Conservation (phyloP, 2,888 invertebrate genomes). For the Agriotes lineatus region DNA sequence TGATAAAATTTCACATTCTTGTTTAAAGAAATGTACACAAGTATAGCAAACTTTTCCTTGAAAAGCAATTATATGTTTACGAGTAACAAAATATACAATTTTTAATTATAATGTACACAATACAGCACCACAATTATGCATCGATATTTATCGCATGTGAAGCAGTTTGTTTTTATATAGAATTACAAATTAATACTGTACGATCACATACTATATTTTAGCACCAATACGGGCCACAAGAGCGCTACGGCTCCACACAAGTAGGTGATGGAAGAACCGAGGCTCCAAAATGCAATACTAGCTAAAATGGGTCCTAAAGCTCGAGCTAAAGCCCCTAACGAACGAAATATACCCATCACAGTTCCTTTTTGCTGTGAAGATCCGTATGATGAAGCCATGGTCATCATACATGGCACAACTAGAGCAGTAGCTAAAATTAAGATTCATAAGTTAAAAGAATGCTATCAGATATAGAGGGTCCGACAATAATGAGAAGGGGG, state of each 20-base stretch:
- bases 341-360: constrained; percentile 93
- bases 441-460: constrained; percentile 5
- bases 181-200: neutral
- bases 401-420: constrained; percentile 95
- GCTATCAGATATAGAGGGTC: neutral
- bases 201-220: constrained; percentile 60
- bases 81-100: too few species aligned
- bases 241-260: constrained; percentile 82
- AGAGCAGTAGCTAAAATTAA: constrained; percentile 81
- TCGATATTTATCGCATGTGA: too few species aligned
- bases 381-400: constrained; percentile 88
- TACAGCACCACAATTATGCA: too few species aligned
- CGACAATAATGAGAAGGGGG: neutral
- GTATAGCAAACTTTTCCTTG: too few species aligned
- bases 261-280: constrained; percentile 88
- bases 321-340: constrained; percentile 93
- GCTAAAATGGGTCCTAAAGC: constrained; percentile 92
- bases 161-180: too few species aligned
- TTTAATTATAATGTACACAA: too few species aligned
- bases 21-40: too few species aligned
- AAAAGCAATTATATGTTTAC: too few species aligned
- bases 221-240: constrained; percentile 80
- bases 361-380: constrained; percentile 89
- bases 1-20: too few species aligned
- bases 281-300: constrained; percentile 91